These are phyloP conservation scores for Hemistola chrysoprasaria DNA, from an alignment of 2,888 invertebrate genomes.

Conservation along the genomic window DNA sequence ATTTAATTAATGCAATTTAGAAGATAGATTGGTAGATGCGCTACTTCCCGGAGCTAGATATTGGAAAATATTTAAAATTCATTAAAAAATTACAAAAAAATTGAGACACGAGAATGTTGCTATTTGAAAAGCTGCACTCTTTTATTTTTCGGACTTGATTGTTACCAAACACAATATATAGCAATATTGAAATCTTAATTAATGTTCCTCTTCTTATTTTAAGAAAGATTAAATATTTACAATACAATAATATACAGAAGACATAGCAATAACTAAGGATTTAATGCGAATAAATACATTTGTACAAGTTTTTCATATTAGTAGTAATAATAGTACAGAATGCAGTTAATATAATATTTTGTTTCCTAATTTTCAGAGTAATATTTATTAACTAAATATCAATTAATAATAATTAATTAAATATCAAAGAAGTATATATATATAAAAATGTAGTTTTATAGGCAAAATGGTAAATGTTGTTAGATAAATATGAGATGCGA, in stretches of 20 bases:
- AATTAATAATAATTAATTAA: slow-evolving; percentile 76
- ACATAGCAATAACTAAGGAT: slow-evolving; percentile 79
- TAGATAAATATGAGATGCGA: slow-evolving; percentile 60
- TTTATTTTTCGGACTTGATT: slow-evolving; percentile 69
- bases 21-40: slow-evolving; percentile 79
- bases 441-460: slow-evolving; percentile 83
- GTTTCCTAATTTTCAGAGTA: slow-evolving; percentile 84
- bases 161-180: slow-evolving; percentile 69
- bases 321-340: slow-evolving; percentile 79
- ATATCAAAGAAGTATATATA: slow-evolving; percentile 80
- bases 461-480: slow-evolving; percentile 60
- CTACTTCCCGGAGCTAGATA: slow-evolving; percentile 73
- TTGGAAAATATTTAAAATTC: slow-evolving; percentile 39
- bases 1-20: slow-evolving; percentile 66
- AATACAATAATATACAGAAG: slow-evolving; percentile 64
- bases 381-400: slow-evolving; percentile 82
- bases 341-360: slow-evolving; percentile 78
- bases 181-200: slow-evolving; percentile 78
- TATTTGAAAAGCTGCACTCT: slow-evolving; percentile 82
- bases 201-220: slow-evolving; percentile 82
- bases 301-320: slow-evolving; percentile 80
- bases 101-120: slow-evolving; percentile 58
- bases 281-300: slow-evolving; percentile 76
- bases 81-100: slow-evolving; percentile 47
- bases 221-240: slow-evolving; percentile 83